Conservation (phyloP, 2,888 invertebrate genomes). For the Drosophila pseudotakahashii region DNA sequence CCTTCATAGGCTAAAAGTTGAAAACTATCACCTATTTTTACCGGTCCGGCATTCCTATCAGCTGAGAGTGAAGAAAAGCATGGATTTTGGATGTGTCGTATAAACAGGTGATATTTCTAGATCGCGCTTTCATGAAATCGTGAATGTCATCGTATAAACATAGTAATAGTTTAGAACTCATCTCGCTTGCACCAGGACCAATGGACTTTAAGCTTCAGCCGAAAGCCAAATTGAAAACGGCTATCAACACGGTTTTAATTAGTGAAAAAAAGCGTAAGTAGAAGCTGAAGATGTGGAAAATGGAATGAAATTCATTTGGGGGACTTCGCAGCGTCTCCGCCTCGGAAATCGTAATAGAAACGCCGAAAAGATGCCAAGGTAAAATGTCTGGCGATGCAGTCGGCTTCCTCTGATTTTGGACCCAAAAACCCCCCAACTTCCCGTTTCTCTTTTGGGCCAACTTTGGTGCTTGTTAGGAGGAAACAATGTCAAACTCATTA, state of each 20-base stretch:
- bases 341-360: slow-evolving; percentile 71
- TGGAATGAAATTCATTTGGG: slow-evolving; percentile 64
- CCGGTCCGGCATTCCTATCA: too few species aligned
- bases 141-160: too few species aligned
- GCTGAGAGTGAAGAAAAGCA: too few species aligned
- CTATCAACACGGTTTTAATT: slow-evolving; percentile 73
- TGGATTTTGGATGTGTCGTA: too few species aligned
- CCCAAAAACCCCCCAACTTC: not conserved
- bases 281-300: slow-evolving; percentile 29
- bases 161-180: not conserved
- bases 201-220: slow-evolving; percentile 47
- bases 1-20: too few species aligned
- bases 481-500: slow-evolving; percentile 81
- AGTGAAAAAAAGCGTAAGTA: slow-evolving; percentile 54
- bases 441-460: slow-evolving; percentile 43
- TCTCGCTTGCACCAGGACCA: not conserved
- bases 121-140: too few species aligned
- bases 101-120: too few species aligned
- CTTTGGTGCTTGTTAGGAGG: slow-evolving; percentile 77
- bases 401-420: slow-evolving; percentile 36
- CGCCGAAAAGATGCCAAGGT: slow-evolving; percentile 71
- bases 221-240: slow-evolving; percentile 53
- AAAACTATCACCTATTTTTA: too few species aligned
- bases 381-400: slow-evolving; percentile 62
- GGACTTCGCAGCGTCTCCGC: slow-evolving; percentile 18